Evolutionary conservation across 1,140 invertebrate species (phyloP), one percentile per base, ranked within the genome.

Genomic region (Zelostemma sp.): DNA sequence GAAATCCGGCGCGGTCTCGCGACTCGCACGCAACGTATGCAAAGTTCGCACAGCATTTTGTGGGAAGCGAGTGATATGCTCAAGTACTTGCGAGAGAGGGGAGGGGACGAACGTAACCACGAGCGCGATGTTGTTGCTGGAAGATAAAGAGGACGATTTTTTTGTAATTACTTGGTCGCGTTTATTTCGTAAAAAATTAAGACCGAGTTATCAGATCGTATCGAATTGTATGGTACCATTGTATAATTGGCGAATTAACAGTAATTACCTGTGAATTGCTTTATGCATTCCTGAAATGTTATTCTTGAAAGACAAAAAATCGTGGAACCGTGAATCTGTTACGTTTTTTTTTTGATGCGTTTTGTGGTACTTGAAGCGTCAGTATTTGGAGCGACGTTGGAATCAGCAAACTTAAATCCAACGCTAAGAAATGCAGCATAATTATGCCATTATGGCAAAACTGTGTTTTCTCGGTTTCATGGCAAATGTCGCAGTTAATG

Each of bases 371-470:
- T n/a, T n/a, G n/a, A n/a, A n/a, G n/a, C n/a, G n/a, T n/a, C n/a
- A n/a, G n/a, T n/a, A n/a, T n/a, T n/a, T n/a, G n/a, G n/a, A 4
- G 25, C 25, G 25, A 50, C 18, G 19, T 17, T 38, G 53, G 11
- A 31, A 19, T 46, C 40, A 15, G 14, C n/a, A n/a, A n/a, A n/a
- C n/a, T n/a, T n/a, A n/a, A n/a, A n/a, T 18, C 1, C 8, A 11
- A 46, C 15, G 28, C 31, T 43, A 57, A 68, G 46, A 57, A 61
- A 53, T 33, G 33, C 1, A 67, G 50, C 45, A 38, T 53, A 53
- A 65, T 58, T 50, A 56, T 11, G 48, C 25, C 51, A 64, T 19
- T 64, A 65, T 50, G 48, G 54, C 31, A 33, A 46, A 15, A 25
- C 33, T 31, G 40, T 51, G 61, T 65, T 65, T 58, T 53, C 54